These are phyloP conservation scores for Chitala chitala DNA, from an alignment of 2,113 vertebrate species.

Conservation along the genomic window DNA sequence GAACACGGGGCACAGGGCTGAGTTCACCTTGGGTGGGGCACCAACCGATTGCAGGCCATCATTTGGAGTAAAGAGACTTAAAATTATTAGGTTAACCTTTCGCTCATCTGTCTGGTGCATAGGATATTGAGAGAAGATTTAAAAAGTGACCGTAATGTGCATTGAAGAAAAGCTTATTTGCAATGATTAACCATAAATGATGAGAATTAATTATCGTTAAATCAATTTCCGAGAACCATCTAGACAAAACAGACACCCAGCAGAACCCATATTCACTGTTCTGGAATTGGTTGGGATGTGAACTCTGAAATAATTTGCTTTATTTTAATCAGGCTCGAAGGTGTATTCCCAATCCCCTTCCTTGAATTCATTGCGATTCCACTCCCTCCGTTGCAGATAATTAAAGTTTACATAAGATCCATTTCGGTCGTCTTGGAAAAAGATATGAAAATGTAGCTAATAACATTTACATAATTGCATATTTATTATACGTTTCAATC, in stretches of 20 bases:
- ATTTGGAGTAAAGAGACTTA: neutral
- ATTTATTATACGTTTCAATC: conserved; percentile 26
- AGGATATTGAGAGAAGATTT: neutral
- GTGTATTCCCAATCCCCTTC: neutral
- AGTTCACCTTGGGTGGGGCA: too few relatives aligned
- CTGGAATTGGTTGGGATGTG: neutral
- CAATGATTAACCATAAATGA: conserved; percentile 9
- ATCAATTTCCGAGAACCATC: neutral
- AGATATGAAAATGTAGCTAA: conserved; percentile 18
- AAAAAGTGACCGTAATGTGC: neutral
- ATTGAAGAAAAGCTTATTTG: neutral
- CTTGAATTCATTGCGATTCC: neutral
- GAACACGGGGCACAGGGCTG: too few relatives aligned
- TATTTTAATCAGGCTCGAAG: conserved; percentile 14
- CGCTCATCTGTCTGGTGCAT: neutral
- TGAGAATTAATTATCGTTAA: neutral
- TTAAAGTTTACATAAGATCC: conserved; percentile 26
- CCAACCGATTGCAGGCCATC: too few relatives aligned
- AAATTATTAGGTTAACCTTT: neutral
- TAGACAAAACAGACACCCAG: neutral
- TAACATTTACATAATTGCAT: conserved; percentile 27
- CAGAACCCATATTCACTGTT: neutral
- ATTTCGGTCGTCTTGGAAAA: conserved; percentile 6
- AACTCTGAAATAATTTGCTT: neutral
- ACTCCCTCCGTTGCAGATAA: conserved; percentile 16